Evolutionary conservation across 2,113 vertebrate genomes (phyloP).

Genomic region (Lophius piscatorius): DNA sequence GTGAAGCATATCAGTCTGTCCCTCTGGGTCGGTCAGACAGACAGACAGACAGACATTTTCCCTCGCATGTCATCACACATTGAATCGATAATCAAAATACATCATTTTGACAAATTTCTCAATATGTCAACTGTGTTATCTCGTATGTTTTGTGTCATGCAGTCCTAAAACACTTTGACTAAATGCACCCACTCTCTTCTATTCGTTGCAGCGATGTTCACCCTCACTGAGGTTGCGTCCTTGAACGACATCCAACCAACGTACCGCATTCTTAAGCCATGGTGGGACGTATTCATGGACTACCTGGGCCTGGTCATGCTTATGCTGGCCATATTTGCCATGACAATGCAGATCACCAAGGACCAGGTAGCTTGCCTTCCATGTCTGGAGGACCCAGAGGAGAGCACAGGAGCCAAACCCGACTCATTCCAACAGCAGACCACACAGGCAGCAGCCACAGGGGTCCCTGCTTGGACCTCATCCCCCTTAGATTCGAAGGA

Average conservation of each 20-base stretch:
- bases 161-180: too few relatives aligned
- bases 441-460: neutral
- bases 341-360: constrained; percentile 99
- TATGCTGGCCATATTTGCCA: constrained; percentile 97
- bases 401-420: constrained; percentile 6
- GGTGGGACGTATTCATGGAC: constrained; percentile 99
- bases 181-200: constrained; percentile 42
- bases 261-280: constrained; percentile 98
- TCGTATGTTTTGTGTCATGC: neutral
- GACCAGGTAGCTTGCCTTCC: constrained; percentile 97
- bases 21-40: too few relatives aligned
- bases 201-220: constrained; percentile 93
- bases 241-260: constrained; percentile 97
- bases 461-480: constrained; percentile 8
- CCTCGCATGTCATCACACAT: too few relatives aligned
- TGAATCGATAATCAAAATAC: neutral
- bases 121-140: too few relatives aligned
- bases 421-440: constrained; percentile 14
- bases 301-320: constrained; percentile 96
- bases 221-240: constrained; percentile 96
- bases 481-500: constrained; percentile 61
- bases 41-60: too few relatives aligned
- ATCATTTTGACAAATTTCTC: too few relatives aligned
- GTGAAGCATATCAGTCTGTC: too few relatives aligned
- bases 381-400: constrained; percentile 76